Evolutionary conservation across 2,113 vertebrate species (phyloP).

Genomic region (Cynocephalus volans): DNA sequence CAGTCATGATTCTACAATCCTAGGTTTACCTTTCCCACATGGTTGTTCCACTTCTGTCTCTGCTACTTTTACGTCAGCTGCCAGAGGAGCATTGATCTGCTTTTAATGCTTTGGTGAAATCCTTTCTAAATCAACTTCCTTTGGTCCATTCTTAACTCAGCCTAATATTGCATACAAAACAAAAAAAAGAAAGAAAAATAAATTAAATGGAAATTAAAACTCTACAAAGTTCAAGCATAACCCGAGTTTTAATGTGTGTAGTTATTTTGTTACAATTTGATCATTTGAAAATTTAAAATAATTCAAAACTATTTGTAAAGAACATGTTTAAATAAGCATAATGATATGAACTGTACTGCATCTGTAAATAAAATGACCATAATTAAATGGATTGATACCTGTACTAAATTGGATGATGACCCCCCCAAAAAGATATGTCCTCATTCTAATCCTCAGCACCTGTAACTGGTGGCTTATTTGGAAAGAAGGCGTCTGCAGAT

Average conservation of each 20-base stretch:
- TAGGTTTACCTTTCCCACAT: neutral
- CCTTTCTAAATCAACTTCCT: neutral
- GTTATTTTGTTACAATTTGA: neutral
- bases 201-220: neutral
- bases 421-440: neutral
- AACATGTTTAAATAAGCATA: neutral
- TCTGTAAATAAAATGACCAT: neutral
- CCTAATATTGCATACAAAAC: neutral
- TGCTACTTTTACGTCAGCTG: neutral
- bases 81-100: neutral
- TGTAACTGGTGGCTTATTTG: neutral
- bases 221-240: neutral
- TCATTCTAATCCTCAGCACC: neutral
- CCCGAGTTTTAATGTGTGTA: neutral
- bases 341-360: neutral
- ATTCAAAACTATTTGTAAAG: neutral
- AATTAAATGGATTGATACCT: neutral
- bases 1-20: too few species aligned
- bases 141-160: neutral
- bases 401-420: neutral
- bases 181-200: neutral
- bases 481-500: neutral
- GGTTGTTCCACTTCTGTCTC: neutral
- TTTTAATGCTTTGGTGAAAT: neutral
- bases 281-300: neutral